These are phyloP conservation scores for Aeoliscus strigatus DNA, from an alignment of 2,797 vertebrate genomes.

Conservation along the genomic window DNA sequence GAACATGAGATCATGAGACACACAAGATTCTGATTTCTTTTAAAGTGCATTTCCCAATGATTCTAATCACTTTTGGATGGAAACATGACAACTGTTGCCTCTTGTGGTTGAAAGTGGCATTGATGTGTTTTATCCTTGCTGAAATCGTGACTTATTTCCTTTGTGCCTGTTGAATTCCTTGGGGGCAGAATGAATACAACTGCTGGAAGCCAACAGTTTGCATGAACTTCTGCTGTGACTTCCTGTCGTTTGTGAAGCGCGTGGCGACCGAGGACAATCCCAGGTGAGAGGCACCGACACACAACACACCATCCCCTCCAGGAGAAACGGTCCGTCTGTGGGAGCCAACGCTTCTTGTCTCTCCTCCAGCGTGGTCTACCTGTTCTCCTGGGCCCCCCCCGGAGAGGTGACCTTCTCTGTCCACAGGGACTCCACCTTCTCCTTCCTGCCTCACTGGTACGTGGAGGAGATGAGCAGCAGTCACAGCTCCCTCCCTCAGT, in stretches of 20 bases:
- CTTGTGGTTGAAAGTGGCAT: too few species aligned
- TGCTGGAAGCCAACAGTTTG: constrained; percentile 92
- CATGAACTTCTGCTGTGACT: constrained; percentile 89
- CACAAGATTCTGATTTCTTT: too few species aligned
- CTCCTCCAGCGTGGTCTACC: constrained; percentile 78
- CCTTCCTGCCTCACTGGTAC: constrained; percentile 85
- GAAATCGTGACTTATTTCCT: too few species aligned
- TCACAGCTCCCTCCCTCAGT: constrained; percentile 10
- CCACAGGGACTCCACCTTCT: constrained; percentile 74
- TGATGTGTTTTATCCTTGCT: too few species aligned
- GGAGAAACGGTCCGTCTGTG: too few species aligned
- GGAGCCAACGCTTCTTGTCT: constrained; percentile 1
- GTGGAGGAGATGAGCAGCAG: constrained; percentile 61
- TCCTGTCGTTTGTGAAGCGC: constrained; percentile 80
- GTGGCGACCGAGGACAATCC: constrained; percentile 78
- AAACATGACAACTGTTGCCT: too few species aligned
- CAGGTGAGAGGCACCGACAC: constrained; percentile 56
- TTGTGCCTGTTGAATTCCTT: constrained; percentile 7
- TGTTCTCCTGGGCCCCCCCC: constrained; percentile 83
- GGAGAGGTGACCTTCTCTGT: constrained; percentile 79
- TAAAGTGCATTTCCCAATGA: too few species aligned
- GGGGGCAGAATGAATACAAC: constrained; percentile 76
- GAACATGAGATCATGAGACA: too few species aligned
- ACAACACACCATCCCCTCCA: not conserved
- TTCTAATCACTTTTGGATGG: too few species aligned